Conservation (phyloP, 2,113 vertebrate genomes). For the Aspidoscelis tigris region DNA sequence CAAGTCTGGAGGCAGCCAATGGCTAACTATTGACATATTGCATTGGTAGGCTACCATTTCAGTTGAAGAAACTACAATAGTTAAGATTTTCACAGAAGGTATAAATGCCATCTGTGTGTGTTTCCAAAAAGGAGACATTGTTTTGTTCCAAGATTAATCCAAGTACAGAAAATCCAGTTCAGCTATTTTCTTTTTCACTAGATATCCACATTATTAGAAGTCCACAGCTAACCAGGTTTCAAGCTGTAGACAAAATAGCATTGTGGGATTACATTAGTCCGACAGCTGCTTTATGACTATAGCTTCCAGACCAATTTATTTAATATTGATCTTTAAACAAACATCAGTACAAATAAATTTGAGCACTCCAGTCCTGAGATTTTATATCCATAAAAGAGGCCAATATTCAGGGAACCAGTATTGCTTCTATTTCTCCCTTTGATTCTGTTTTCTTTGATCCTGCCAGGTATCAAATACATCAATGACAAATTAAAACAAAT, state of each 20-base stretch:
- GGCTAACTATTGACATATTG: neutral
- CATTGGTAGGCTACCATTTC: neutral
- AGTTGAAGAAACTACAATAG: neutral
- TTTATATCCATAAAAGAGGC: slow-evolving; percentile 81
- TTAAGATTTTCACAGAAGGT: slow-evolving; percentile 25
- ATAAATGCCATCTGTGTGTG: slow-evolving; percentile 29
- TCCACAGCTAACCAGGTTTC: slow-evolving; percentile 86
- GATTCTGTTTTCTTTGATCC: slow-evolving; percentile 85
- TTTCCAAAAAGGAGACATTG: slow-evolving; percentile 25
- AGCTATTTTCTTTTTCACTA: slow-evolving; percentile 77
- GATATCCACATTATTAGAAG: slow-evolving; percentile 80
- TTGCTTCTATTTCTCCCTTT: slow-evolving; percentile 80
- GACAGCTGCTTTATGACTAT: slow-evolving; percentile 88
- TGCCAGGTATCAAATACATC: slow-evolving; percentile 84
- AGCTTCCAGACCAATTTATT: slow-evolving; percentile 91
- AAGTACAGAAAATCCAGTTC: slow-evolving; percentile 77
- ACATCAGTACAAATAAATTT: slow-evolving; percentile 90
- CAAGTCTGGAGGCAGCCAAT: neutral
- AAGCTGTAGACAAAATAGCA: slow-evolving; percentile 86
- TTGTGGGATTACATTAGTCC: slow-evolving; percentile 89
- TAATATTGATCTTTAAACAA: slow-evolving; percentile 93
- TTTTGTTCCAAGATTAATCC: slow-evolving; percentile 60
- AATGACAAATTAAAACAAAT: slow-evolving; percentile 87
- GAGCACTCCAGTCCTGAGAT: slow-evolving; percentile 81
- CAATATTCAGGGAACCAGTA: slow-evolving; percentile 79